Base-by-base conservation (phyloP, 2,797 vertebrate genomes). In the Trichosurus vulpecula region DNA sequence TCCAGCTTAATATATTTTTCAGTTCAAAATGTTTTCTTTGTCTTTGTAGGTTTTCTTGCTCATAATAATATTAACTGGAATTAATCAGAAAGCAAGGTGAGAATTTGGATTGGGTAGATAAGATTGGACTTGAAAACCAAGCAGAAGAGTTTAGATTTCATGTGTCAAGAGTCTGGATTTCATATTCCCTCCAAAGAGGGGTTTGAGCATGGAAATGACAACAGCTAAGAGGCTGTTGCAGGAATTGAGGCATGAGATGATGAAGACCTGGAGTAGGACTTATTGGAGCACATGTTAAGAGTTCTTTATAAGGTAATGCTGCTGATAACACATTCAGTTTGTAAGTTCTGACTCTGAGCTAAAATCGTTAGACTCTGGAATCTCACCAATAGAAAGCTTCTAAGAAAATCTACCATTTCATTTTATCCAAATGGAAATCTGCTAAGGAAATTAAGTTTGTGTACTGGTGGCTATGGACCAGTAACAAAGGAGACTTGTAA, bases 391-490 rank as follows among this genome's bases (percentile, higher is more conserved):
- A 53, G 52, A 94, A 94, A 5, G 95, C 41, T 41, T 87, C 12
- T 66, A 95, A 93, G 58, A 90, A 47, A 6, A 41, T 51, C 90
- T 93, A 92, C 90, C 9, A 52, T 47, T 95, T 95, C 58, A 19
- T 95, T 93, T 94, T 92, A 93, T 92, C 29, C 53, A 3, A 81
- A 0, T 91, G 25, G 66, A 95, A 96, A 61, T 94, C 31, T 96
- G 0, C n/a, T 91, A 51, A 90, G 94, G 51, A 93, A 90, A 91
- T 94, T 93, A 92, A 90, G 25, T 51, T 93, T 92, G 93, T 93
- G 57, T 96, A 22, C 1, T 81, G 3, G 35, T 81, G 52, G 31
- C 19, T 87, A 90, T 55, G 30, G 25, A 90, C 53, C 57, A 57
- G 12, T 54, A 90, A 94, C n/a, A 96, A 96, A 93, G 30, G 81